Evolutionary conservation across 2,888 invertebrate species (phyloP), one percentile per base, ranked within the genome.

Genomic region (Koerneria pararmatus): DNA sequence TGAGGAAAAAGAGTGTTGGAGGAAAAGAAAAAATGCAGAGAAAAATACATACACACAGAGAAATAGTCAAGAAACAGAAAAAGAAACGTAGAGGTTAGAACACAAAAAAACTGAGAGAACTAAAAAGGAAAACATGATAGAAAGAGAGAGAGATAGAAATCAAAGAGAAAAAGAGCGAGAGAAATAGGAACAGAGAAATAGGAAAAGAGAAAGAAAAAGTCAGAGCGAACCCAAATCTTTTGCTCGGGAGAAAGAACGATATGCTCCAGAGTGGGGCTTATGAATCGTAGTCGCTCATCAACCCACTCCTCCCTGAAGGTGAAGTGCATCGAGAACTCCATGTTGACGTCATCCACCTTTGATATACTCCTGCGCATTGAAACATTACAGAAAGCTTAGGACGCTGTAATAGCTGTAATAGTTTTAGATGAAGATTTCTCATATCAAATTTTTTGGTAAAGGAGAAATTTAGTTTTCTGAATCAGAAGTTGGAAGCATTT

Each of bases 291-390:
- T 80, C 95, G 88, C 85, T 94, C 94, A 85, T 95, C 95, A 84
- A 91, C 86, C 95, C 95, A 95, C 87, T 95, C 93, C 85, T 72
- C 72, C 85, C 95, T 89, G 88, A 95, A 94, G 78, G 94, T 94
- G 84, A 95, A 88, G 87, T 95, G 95, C 81, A 93, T 92, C 84
- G 93, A 93, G 88, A 94, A 95, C 89, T 95, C 94, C 85, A 78
- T 77, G 65, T 76, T 79, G 19, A 77, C 78, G 61, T 78, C 78
- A 61, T 79, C 78, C 53, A 78, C 78, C 68, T 78, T 78, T 15
- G 76, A 76, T 48, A 78, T 78, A 58, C 75, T 75, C 61, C 78
- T 78, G 62, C 34, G 68, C 57, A 66, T 5, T 15, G 15, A 34
- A 58, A 35, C 27, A n/a, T 32, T 37, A 24, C 11, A 29, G 46